Base-by-base conservation (phyloP, 2,888 invertebrate species). In the Anthophora plumipes region DNA sequence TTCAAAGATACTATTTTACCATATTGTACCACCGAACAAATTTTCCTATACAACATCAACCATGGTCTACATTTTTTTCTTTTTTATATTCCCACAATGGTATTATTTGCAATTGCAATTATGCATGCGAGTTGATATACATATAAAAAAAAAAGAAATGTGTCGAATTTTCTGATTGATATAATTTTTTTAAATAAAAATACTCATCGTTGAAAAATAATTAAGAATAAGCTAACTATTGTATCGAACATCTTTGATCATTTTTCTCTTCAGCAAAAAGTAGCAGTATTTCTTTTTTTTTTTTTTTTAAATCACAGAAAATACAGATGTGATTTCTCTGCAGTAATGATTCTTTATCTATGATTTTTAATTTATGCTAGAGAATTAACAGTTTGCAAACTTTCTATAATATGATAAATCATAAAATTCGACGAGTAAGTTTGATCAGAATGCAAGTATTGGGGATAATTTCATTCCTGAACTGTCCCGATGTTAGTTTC, bases 41-140 rank as follows among this genome's bases (percentile, higher is more conserved):
- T 31, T 20, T 61, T 22, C 9, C 31, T 31, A 9, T n/a, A 11
- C 6, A 22, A 20, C 8, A 17, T 48, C 22, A 22, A 39, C 41
- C 25, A n/a, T 14, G 12, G 37, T 7, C n/a, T 9, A 17, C 25
- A 14, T 46, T 43, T 31, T 11, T 25, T 48, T 31, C n/a, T 5
- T 67, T 43, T 39, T 14, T 4, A 17, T 59, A 17, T 50, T 43
- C 41, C n/a, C 22, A 17, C 14, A n/a, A 54, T 48, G n/a, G 46
- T 12, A 39, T 46, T 48, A 25, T 31, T 25, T 39, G 20, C 52
- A 1, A 22, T 48, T 60, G 41, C 46, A 55, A 60, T 8, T 14
- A 67, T 64, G 80, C 80, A 79, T 79, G 80, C 22, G 20, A 14
- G 41, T 54, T 25, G 66, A 25, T 66, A 9, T 5, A 25, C n/a